These are phyloP conservation scores for Rana temporaria DNA, from an alignment of 2,113 vertebrate genomes.

Conservation along the genomic window DNA sequence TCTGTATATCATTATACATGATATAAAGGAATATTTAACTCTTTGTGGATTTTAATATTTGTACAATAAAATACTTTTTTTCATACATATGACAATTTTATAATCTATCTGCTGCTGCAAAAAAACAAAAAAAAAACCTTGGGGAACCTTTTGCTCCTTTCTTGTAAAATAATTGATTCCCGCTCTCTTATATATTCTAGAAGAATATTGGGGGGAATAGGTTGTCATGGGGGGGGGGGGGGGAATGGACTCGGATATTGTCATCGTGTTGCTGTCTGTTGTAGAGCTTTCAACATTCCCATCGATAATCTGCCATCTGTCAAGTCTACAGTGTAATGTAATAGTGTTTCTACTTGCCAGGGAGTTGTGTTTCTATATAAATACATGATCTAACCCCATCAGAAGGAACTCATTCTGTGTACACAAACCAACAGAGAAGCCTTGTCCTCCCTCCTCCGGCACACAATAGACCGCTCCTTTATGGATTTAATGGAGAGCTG, in stretches of 20 bases:
- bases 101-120: too few relatives aligned
- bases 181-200: too few relatives aligned
- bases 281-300: constrained; percentile 13
- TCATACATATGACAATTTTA: too few relatives aligned
- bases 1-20: too few relatives aligned
- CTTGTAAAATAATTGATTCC: too few relatives aligned
- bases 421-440: background rate
- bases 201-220: too few relatives aligned
- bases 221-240: too few relatives aligned
- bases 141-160: too few relatives aligned
- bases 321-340: background rate
- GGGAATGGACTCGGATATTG: background rate
- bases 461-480: background rate
- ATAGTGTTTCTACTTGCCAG: constrained; percentile 13
- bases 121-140: too few relatives aligned
- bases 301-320: constrained; percentile 19
- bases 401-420: constrained; percentile 6
- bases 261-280: constrained; percentile 2
- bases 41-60: too few relatives aligned
- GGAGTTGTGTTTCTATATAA: constrained; percentile 45
- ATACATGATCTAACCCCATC: constrained; percentile 41
- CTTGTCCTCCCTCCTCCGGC: background rate
- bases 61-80: too few relatives aligned
- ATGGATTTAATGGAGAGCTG: background rate
- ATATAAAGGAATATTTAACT: too few relatives aligned